Percentiles rank a stretch among this genome's conserved stretches.
Conservation (phyloP, 92 coral and sea anemone genomes). For the Diadumene lineata region DNA sequence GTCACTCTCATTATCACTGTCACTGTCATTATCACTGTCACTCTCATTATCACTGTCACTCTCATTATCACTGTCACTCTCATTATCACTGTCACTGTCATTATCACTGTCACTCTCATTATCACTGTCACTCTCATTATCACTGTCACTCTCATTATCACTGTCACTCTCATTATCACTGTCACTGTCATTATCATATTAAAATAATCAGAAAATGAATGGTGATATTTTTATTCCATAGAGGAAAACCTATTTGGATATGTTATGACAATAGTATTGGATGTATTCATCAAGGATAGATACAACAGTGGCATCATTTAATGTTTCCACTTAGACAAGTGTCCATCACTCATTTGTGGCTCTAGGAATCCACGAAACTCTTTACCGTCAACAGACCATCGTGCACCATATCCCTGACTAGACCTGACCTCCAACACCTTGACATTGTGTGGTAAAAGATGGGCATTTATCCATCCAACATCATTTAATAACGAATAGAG, state of each 20-base stretch:
- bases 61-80: neutral
- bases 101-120: neutral
- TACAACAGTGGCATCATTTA: no score
- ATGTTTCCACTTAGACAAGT: constrained; percentile 82
- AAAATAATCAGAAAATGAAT: no score
- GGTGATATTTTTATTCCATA: no score
- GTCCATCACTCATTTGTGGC: constrained; percentile 97
- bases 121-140: neutral
- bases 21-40: constrained; percentile 41
- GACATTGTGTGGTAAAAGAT: constrained; percentile 76
- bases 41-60: constrained; percentile 32
- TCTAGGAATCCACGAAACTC: constrained; percentile 92
- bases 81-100: neutral
- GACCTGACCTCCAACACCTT: constrained; percentile 84
- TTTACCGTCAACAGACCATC: constrained; percentile 84
- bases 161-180: neutral
- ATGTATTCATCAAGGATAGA: no score
- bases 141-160: neutral
- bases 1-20: constrained; percentile 36
- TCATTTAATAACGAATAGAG: constrained; percentile 59
- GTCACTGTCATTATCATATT: neutral
- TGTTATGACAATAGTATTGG: no score
- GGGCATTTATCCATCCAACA: constrained; percentile 89
- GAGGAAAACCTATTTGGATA: no score
- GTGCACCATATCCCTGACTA: constrained; percentile 87